Base-by-base conservation (phyloP, 2,113 vertebrate species). In the Nothobranchius furzeri region DNA sequence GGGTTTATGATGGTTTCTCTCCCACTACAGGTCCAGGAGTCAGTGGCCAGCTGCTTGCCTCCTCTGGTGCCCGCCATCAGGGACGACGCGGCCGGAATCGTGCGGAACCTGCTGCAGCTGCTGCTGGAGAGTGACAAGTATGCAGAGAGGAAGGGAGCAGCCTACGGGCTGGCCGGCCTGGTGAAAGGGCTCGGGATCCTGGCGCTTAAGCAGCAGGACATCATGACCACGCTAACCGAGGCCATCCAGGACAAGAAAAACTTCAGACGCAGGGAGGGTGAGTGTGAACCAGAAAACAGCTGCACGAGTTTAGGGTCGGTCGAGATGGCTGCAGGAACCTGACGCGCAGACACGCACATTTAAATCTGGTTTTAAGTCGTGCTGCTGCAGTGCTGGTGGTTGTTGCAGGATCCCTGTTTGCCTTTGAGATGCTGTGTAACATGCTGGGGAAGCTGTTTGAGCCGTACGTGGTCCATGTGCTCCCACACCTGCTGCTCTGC, bases 181-280 rank as follows among this genome's bases (percentile, higher is more conserved):
- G 97, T 99, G 68, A 99, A 98, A 66, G 98, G 98, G 35, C 92
- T 99, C 7, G 98, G 98, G 37, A 99, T 99, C 85, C 93, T 99
- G 35, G 96, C 98, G 0, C 95, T 99, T 47, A 99, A 99, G 80
- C 98, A 99, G 88, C 98, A 98, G 90, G 96, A 99, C 54, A 99
- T 99, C 91, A 99, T 99, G 98, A 92, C 93, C 58, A 96, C 95
- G 0, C 89, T 99, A 60, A 99, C 96, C 0, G 96, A 99, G 5
- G 97, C 96, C 74, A 99, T 99, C 81, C 98, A 99, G 86, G 98
- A 99, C 88, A 99, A 99, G 93, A 99, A 98, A 85, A 98, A 98
- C 86, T 97, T 98, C 83, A 94, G 98, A 54, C 93, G 96, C 17
- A 93, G 97, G 82, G 98, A 99, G 73, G 98, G 98, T 99, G 73